Evolutionary conservation across 2,797 vertebrate species (phyloP), one percentile per base, ranked within the genome.

Genomic region (Bucorvus abyssinicus): DNA sequence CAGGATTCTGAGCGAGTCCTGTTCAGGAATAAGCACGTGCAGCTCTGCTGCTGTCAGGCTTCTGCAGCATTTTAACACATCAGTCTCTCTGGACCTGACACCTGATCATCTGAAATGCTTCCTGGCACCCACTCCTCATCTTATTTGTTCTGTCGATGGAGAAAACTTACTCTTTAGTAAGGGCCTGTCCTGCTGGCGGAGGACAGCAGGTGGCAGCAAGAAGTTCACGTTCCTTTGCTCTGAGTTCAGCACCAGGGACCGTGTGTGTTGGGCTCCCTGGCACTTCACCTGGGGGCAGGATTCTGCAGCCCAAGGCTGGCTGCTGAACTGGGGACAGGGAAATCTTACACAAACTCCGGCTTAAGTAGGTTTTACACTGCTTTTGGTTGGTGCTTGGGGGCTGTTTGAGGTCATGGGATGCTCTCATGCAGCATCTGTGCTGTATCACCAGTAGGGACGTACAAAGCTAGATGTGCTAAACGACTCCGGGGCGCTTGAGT

Each of bases 161-260:
- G 61, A 52, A 34, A 82, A 65, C 10, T 68, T 40, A 40, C 38
- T 40, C 38, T 40, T 12, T 12, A 40, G 38, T 40, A 40, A 40
- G 38, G 22, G 44, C 34, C 61, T 90, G 89, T 24, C 69, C 80
- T 65, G 81, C 87, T 92, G 70, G 19, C 49, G 29, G 18, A 64
- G 64, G 53, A 90, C 91, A 89, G 87, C 84, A 94, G 89, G 71
- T 94, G 93, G 93, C 95, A 95, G 91, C 79, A 89, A 26, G 60
- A 67, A 83, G 38, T 83, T 26, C 27, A 16, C 10, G 19, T 64
- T 68, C 60, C n/a, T 47, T 38, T 40, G 23, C 27, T 78, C 49
- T 0, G 3, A 16, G 65, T 26, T 67, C 13, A 11, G 56, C 1
- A 1, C 45, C 3, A 1, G 29, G 24, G 29, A 15, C 27, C 5